phyloP scores from a whole-genome alignment of 2,113 vertebrate species.

The Cyprinus carpio region DNA sequence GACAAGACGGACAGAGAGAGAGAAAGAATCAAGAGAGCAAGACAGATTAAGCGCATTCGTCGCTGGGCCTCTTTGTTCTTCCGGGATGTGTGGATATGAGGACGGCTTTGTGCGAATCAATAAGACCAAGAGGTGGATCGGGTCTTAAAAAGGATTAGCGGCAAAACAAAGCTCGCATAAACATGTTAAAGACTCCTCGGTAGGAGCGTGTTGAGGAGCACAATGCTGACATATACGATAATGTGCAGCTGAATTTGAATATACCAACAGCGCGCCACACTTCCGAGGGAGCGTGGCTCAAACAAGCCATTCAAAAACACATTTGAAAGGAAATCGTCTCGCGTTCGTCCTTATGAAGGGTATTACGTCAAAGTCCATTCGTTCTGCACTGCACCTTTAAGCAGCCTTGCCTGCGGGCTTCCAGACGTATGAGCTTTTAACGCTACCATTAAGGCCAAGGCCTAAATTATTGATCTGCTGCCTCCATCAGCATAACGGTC shows the following conservation, averaged over 20 bases:
- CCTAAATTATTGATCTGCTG: conserved; percentile 99
- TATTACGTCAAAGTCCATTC: conserved; percentile 30
- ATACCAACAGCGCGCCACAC: neutral
- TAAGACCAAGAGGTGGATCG: conserved; percentile 66
- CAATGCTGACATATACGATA: conserved; percentile 40
- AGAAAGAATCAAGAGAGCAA: conserved; percentile 31
- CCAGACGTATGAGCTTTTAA: conserved; percentile 90
- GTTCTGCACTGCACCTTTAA: conserved; percentile 74
- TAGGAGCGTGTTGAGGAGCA: conserved; percentile 43
- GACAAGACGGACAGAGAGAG: conserved; percentile 15
- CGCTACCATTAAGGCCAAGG: conserved; percentile 92
- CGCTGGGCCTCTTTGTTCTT: conserved; percentile 74
- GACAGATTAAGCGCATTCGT: conserved; percentile 71
- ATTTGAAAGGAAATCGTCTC: neutral
- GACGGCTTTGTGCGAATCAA: conserved; percentile 67
- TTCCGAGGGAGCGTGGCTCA: neutral
- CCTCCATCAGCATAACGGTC: conserved; percentile 98
- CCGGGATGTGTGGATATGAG: conserved; percentile 65
- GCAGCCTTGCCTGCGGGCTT: conserved; percentile 68
- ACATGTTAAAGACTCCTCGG: conserved; percentile 41
- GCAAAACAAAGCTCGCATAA: conserved; percentile 40
- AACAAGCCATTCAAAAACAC: conserved; percentile 4
- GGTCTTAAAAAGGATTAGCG: conserved; percentile 71
- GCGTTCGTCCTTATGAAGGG: neutral
- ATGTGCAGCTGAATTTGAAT: conserved; percentile 24